These are phyloP conservation scores for Eurystomus glaucurus DNA, from an alignment of 2,797 vertebrate genomes.

Conservation along the genomic window DNA sequence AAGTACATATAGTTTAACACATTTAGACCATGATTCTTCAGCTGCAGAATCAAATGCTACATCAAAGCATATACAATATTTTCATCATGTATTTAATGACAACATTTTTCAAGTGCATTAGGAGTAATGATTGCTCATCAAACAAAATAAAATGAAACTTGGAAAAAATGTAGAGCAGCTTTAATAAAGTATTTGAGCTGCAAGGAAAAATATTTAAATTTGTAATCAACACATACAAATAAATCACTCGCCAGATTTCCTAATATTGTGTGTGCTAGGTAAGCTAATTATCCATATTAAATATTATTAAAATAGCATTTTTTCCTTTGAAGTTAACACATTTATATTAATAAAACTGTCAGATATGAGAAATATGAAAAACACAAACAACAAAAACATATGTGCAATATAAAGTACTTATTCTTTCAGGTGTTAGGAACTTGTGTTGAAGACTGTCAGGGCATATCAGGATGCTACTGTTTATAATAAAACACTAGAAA, in stretches of 20 bases:
- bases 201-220: conserved; percentile 64
- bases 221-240: conserved; percentile 52
- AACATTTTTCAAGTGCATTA: conserved; percentile 53
- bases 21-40: neutral
- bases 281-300: conserved; percentile 52
- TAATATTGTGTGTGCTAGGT: conserved; percentile 47
- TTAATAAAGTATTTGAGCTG: conserved; percentile 55
- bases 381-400: neutral
- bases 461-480: neutral
- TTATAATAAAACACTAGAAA: neutral
- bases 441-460: neutral
- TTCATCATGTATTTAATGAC: conserved; percentile 52
- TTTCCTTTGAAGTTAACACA: conserved; percentile 49
- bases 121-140: conserved; percentile 49
- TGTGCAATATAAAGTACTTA: neutral
- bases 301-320: conserved; percentile 42
- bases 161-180: conserved; percentile 23
- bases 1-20: conserved; percentile 42
- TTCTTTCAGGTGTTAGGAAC: conserved; percentile 14
- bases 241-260: conserved; percentile 64
- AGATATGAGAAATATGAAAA: conserved; percentile 16
- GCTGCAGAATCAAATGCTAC: conserved; percentile 3
- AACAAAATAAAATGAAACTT: conserved; percentile 45
- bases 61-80: conserved; percentile 61
- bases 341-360: conserved; percentile 38